Percentiles rank a stretch among this genome's conserved stretches.
Evolutionary conservation across 2,888 invertebrate species (phyloP).

Genomic region (Dendrolimus pini): DNA sequence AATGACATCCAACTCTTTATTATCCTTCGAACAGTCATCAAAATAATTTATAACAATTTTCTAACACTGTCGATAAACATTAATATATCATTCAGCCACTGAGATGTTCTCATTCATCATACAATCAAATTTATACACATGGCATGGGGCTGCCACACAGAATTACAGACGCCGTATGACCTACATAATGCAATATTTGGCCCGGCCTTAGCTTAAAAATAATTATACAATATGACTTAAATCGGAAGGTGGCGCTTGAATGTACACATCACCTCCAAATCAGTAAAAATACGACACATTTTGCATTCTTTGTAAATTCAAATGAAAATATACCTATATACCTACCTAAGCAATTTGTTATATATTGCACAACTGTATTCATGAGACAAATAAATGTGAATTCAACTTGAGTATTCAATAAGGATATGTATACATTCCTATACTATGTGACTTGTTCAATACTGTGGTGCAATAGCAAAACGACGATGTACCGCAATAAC

Average conservation of each 20-base stretch:
- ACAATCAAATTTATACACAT: conserved; percentile 49
- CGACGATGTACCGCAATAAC: conserved; percentile 26
- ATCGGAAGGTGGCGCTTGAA: conserved; percentile 27
- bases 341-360: conserved; percentile 71
- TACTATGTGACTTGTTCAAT: conserved; percentile 58
- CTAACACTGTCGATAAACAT: conserved; percentile 76
- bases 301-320: conserved; percentile 69
- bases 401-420: conserved; percentile 69
- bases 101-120: conserved; percentile 62
- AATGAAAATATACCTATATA: conserved; percentile 69
- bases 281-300: conserved; percentile 74
- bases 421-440: conserved; percentile 73
- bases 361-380: conserved; percentile 72
- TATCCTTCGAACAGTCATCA: conserved; percentile 78
- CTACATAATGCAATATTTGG: conserved; percentile 74
- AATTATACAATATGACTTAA: conserved; percentile 73
- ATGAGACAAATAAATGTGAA: conserved; percentile 56
- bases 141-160: conserved; percentile 57
- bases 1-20: conserved; percentile 78
- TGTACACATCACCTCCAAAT: conserved; percentile 37
- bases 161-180: conserved; percentile 61
- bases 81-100: conserved; percentile 71
- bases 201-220: conserved; percentile 73
- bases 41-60: conserved; percentile 79
- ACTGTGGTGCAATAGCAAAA: conserved; percentile 66